Evolutionary conservation across 2,888 invertebrate genomes (phyloP), one percentile per base, ranked within the genome.

Genomic region (Andrena minutula): DNA sequence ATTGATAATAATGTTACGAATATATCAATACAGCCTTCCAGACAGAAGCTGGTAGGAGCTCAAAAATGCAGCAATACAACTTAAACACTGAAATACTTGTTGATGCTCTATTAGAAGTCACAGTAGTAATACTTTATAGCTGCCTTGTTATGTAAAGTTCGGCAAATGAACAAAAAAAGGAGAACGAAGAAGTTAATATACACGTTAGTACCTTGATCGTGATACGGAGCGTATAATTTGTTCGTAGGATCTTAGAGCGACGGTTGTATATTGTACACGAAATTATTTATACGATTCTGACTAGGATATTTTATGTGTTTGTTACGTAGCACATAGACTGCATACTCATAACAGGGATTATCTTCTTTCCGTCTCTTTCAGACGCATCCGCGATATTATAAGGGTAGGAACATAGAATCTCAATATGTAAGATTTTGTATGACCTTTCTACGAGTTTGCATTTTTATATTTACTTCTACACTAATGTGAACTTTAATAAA

Each of bases 381-480:
- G 49, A 79, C 63, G 61, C 75, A 60, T 23, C 30, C 23, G 53
- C 53, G 63, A 69, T 71, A 73, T 47, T 58, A 63, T 35, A 66
- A 75, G 61, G 66, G 80, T 65, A 70, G 32, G 26, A 49, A 64
- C 26, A 53, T 80, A 78, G 83, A 87, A 87, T 86, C 83, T 83
- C 76, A 70, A 70, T 83, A 79, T 69, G 66, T 86, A 82, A 86
- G 79, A 77, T 90, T 90, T 89, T 88, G 68, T 90, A 90, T 79
- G 81, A 88, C 76, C 83, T 83, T 89, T 91, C 87, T 87, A 91
- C 83, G 88, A 88, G 87, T 88, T 92, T 88, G 84, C 89, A 92
- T 93, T 86, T 94, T 93, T 89, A 94, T 94, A 83, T 95, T 95
- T 89, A 95, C 94, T 88, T 95, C 94, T 86, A 95, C 94, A 26